Percentiles rank a stretch among this genome's conserved stretches.
Conservation (phyloP, 2,888 invertebrate genomes). For the Cosmia trapezina region DNA sequence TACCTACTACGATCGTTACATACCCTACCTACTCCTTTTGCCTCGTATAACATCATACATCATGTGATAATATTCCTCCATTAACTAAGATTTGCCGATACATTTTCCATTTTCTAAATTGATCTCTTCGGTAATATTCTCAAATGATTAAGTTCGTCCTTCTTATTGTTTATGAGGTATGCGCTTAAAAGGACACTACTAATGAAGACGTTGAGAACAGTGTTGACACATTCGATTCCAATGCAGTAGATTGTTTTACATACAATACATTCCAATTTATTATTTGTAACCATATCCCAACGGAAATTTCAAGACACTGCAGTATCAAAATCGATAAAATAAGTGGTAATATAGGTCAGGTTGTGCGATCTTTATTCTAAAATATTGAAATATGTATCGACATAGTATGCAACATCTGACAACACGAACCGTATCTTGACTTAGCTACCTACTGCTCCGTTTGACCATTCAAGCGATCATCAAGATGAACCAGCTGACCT, state of each 20-base stretch:
- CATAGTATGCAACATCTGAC: not conserved
- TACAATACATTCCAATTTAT: constrained; percentile 9
- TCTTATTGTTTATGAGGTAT: not conserved
- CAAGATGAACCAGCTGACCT: constrained; percentile 56
- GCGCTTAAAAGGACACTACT: not conserved
- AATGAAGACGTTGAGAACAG: constrained; percentile 17
- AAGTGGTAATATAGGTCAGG: too few species aligned
- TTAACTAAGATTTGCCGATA: too few species aligned
- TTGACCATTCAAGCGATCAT: constrained; percentile 47
- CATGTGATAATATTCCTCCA: not conserved
- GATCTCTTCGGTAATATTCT: not conserved
- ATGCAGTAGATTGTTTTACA: constrained; percentile 2
- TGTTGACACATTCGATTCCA: constrained; percentile 1
- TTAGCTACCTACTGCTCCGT: constrained; percentile 32
- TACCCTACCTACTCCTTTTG: too few species aligned
- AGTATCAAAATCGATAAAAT: not conserved
- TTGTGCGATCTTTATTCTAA: not conserved
- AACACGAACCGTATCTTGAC: constrained; percentile 25
- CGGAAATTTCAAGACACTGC: not conserved
- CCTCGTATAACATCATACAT: too few species aligned
- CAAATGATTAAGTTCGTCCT: not conserved
- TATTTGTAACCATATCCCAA: not conserved
- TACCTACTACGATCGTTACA: too few species aligned
- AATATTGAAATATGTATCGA: constrained; percentile 1
- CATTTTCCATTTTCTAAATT: not conserved